Conservation (phyloP, 2,113 vertebrate genomes). For the Lethenteron camtschaticum region DNA sequence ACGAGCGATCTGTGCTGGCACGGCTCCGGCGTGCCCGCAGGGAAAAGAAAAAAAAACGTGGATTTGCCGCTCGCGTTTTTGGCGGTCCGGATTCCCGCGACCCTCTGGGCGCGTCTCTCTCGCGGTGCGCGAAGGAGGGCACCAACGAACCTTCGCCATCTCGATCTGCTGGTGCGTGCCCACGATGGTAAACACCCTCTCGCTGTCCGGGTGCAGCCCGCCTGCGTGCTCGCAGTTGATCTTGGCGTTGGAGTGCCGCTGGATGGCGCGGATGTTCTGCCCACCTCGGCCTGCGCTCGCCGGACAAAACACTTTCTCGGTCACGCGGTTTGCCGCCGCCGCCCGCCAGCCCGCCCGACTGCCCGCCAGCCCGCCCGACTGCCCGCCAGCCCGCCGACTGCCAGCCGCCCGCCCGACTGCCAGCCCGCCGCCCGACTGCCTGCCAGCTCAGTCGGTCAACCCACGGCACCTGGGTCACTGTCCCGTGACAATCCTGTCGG, state of each 20-base stretch:
- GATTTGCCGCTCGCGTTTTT: neutral
- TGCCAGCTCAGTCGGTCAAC: neutral
- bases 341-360: neutral
- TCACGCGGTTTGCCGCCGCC: neutral
- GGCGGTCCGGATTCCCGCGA: neutral
- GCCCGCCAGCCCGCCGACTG: neutral
- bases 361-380: neutral
- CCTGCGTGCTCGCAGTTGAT: conserved; percentile 29
- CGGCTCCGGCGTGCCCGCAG: neutral
- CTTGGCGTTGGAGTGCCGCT: conserved; percentile 39
- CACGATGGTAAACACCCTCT: conserved; percentile 29
- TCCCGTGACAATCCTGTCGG: neutral
- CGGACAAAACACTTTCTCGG: neutral
- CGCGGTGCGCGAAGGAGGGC: neutral
- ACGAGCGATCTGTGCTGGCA: neutral
- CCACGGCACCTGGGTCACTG: neutral
- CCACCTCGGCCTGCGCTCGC: conserved; percentile 41
- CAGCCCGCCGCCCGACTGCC: neutral
- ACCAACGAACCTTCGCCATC: conserved; percentile 37
- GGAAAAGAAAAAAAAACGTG: neutral
- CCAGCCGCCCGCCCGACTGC: neutral
- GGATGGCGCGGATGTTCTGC: conserved; percentile 42
- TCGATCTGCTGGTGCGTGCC: conserved; percentile 41
- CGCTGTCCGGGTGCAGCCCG: conserved; percentile 7
- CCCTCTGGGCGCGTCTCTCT: neutral